phyloP scores from a whole-genome alignment of 2,113 vertebrate species.

The Alaudala cheleensis region DNA sequence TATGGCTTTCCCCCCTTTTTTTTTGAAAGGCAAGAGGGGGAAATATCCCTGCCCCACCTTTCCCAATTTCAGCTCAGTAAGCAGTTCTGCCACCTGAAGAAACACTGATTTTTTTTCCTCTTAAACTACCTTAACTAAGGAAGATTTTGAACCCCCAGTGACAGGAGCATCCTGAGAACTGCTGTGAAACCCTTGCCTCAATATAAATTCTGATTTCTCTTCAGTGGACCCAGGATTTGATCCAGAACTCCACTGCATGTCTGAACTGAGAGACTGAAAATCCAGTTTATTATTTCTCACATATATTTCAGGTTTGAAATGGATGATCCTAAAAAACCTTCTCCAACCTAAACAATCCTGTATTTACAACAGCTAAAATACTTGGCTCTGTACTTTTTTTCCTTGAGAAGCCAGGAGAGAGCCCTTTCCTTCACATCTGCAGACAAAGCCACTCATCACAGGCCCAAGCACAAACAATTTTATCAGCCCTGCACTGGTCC shows the following conservation, averaged over 20 bases:
- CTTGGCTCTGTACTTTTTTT: neutral
- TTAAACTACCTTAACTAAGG: neutral
- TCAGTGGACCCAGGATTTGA: neutral
- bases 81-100: neutral
- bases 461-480: neutral
- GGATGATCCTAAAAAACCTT: neutral
- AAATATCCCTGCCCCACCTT: neutral
- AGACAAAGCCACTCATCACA: neutral
- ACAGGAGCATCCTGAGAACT: neutral
- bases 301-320: neutral
- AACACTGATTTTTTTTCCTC: neutral
- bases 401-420: neutral
- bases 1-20: rapidly evolving
- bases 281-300: neutral
- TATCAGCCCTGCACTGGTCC: neutral
- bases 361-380: neutral
- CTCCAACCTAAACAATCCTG: neutral
- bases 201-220: neutral
- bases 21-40: neutral
- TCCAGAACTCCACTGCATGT: neutral
- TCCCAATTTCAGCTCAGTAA: neutral
- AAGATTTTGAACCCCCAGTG: neutral
- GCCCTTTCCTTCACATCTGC: neutral
- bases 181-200: neutral
- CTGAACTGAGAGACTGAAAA: neutral